Evolutionary conservation across 2,888 invertebrate species (phyloP), one percentile per base, ranked within the genome.

Genomic region (Rhaphigaster nebulosa): DNA sequence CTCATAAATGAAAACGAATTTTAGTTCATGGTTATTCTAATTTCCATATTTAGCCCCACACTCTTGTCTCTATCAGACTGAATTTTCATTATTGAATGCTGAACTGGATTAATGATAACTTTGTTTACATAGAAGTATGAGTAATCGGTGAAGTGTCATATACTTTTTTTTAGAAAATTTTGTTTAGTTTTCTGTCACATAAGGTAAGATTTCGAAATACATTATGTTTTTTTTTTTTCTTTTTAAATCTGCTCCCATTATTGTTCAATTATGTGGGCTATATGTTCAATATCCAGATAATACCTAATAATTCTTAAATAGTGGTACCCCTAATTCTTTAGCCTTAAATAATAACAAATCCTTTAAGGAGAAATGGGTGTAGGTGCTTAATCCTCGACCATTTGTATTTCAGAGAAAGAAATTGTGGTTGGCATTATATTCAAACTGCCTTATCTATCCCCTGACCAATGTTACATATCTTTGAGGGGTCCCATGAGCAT

Each of bases 111-210:
- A 18, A 34, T 70, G 70, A 70, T 70, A 70, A 70, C 18, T 38
- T 70, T 70, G 70, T 70, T 70, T 70, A 70, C 70, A 5, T 15
- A 70, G 13, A 65, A 65, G 34, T 70, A 70, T 70, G 70, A 70
- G 10, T 70, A 70, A 70, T 70, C 15, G 5, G 34, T 34, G 34
- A 5, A 29, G 65, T 70, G 34, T 34, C 70, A 70, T 26, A 2
- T 4, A 65, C 15, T 18, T 70, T 0, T 15, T 70, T 70, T 70
- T 38, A 70, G n/a, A 34, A 34, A 6, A 34, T 23, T 34, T 70
- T 70, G 20, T 34, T 65, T 5, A 34, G 4, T 70, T 29, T 70
- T 15, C 0, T 5, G 0, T 0, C 18, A 4, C 20, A 18, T 20
- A 15, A 70, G n/a, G 15, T n/a, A 65, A 65, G 29, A 29, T 29